Evolutionary conservation across 2,888 invertebrate species (phyloP).

Genomic region (Stenoptilia bipunctidactyla): DNA sequence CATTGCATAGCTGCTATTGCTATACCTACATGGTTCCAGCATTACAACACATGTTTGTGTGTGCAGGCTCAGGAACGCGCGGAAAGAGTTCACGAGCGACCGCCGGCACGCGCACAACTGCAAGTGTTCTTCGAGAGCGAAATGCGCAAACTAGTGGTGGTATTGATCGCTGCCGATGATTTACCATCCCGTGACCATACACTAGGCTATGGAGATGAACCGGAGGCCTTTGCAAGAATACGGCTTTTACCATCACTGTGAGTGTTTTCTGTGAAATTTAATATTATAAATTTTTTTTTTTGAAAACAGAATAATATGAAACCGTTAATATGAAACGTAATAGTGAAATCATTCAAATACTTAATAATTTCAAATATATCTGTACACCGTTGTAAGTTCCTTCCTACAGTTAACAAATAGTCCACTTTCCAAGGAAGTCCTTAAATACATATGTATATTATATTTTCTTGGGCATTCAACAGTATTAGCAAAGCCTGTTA

Average conservation of each 20-base stretch:
- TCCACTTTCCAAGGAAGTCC: no score
- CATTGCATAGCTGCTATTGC: slow-evolving; percentile 7
- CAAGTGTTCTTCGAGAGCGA: slow-evolving; percentile 92
- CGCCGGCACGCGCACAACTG: slow-evolving; percentile 85
- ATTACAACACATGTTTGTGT: slow-evolving; percentile 7
- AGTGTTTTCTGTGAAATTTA: slow-evolving; percentile 33
- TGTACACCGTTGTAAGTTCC: no score
- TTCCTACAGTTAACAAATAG: no score
- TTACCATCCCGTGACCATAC: slow-evolving; percentile 84
- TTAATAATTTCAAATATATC: no score
- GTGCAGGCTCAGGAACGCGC: slow-evolving; percentile 59
- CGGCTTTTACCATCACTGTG: slow-evolving; percentile 84
- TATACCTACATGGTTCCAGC: not conserved
- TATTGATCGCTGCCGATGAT: slow-evolving; percentile 88
- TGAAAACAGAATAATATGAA: no score
- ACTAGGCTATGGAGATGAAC: slow-evolving; percentile 80
- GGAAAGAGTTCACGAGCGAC: slow-evolving; percentile 71
- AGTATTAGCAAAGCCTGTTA: no score
- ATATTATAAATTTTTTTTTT: not conserved
- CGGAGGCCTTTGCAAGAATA: slow-evolving; percentile 88
- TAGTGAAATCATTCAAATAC: no score
- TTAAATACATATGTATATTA: no score
- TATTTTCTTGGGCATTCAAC: no score
- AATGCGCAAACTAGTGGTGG: slow-evolving; percentile 84
- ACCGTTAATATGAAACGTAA: no score